Evolutionary conservation across 2,113 vertebrate species (phyloP).

Genomic region (Dromaius novaehollandiae): DNA sequence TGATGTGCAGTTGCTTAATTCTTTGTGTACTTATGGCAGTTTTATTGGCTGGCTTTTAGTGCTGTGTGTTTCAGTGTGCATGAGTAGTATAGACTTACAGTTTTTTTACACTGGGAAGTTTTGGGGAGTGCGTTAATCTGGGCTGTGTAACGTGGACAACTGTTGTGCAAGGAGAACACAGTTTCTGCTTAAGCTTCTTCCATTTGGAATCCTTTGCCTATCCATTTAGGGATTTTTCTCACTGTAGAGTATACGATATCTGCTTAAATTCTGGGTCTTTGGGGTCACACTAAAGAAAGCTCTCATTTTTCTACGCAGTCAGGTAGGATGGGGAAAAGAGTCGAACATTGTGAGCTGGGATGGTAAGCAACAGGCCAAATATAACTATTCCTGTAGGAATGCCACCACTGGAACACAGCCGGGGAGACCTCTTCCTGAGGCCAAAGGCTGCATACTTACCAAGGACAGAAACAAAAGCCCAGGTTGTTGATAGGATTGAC

Average conservation of each 20-base stretch:
- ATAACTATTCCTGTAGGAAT: background rate
- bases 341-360: fast-evolving
- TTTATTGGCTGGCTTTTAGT: background rate
- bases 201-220: background rate
- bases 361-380: background rate
- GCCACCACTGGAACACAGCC: background rate
- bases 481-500: fast-evolving
- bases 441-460: background rate
- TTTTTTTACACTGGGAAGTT: background rate
- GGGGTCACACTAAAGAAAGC: fast-evolving
- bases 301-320: background rate
- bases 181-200: background rate
- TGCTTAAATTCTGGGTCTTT: background rate
- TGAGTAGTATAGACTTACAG: background rate
- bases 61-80: background rate
- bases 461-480: background rate
- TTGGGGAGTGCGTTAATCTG: background rate
- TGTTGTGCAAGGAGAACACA: background rate
- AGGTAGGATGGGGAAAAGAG: background rate
- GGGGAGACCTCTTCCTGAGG: background rate
- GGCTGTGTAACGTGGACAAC: background rate
- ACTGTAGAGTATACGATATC: background rate
- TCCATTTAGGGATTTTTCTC: background rate
- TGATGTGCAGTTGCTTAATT: background rate
- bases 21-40: background rate